Base-by-base conservation (phyloP, 2,113 vertebrate genomes). In the Leptobrachium leishanense region DNA sequence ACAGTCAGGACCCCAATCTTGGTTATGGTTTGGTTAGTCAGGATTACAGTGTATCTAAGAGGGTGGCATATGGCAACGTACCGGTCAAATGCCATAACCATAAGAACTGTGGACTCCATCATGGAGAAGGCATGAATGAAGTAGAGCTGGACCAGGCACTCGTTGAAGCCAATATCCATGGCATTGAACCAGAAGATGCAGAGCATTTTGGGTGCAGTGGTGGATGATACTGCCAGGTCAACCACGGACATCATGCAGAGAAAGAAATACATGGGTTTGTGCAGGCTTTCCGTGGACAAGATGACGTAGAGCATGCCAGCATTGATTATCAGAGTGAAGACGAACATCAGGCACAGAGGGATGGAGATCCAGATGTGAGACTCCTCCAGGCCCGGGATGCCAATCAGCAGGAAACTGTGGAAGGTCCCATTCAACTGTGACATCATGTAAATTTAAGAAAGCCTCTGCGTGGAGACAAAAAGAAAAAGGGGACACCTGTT, bases 41-140 rank as follows among this genome's bases (percentile, higher is more conserved):
- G 42, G n/a, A 82, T 73, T 6, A 75, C 43, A 6, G 59, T 72
- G 44, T 82, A 82, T 44, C 75, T 76, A 8, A 82, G 57, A 3
- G 81, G 81, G 53, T 73, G 55, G 43, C 73, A 81, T 57, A 81
- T 81, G 31, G 79, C 79, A 39, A 81, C 66, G 59, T 79, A 82
- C 6, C 81, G 75, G 62, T 82, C 81, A 79, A 75, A 82, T 1
- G 81, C 81, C 81, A 82, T 82, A 15, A 64, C 59, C 46, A 71
- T 54, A 7, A 82, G 59, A 10, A 77, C 42, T 3, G 70, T 68
- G 1, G 75, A 79, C 59, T 78, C 75, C 13, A 82, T 64, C 55
- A 72, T 68, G 12, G 74, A 70, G 6, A 79, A 54, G 50, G 69
- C 5, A 43, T 82, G 62, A 13, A 82, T 78, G 50, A 68, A 82